These are phyloP conservation scores for Sesia apiformis DNA, from an alignment of 2,888 invertebrate genomes.

Conservation along the genomic window DNA sequence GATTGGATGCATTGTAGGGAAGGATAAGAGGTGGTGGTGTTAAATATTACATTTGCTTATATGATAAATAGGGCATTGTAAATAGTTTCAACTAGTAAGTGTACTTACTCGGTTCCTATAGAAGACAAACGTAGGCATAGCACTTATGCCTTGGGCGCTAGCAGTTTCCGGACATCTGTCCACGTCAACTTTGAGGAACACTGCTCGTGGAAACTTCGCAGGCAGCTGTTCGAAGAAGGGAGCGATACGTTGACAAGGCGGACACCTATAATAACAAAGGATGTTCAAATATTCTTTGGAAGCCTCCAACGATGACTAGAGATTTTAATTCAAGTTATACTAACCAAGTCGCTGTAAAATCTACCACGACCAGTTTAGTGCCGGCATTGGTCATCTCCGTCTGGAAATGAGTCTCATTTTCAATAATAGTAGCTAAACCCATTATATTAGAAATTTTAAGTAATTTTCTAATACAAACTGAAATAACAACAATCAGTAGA, in stretches of 20 bases:
- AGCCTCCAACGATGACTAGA: constrained; percentile 42
- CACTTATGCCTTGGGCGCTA: constrained; percentile 88
- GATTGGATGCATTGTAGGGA: background rate
- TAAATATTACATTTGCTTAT: too few species aligned
- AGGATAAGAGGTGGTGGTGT: background rate
- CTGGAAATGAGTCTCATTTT: constrained; percentile 88
- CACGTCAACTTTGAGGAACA: constrained; percentile 96
- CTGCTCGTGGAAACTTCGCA: constrained; percentile 88
- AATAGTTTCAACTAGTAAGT: background rate
- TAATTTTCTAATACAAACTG: constrained; percentile 13
- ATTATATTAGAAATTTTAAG: constrained; percentile 36
- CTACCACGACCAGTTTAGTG: constrained; percentile 92
- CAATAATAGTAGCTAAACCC: constrained; percentile 78
- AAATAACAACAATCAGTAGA: constrained; percentile 3
- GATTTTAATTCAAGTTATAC: constrained; percentile 39
- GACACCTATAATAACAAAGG: constrained; percentile 82
- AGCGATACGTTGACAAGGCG: constrained; percentile 95
- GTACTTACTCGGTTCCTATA: constrained; percentile 84
- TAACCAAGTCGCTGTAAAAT: constrained; percentile 96
- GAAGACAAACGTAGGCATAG: constrained; percentile 99
- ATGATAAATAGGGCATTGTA: background rate
- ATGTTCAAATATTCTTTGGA: constrained; percentile 4
- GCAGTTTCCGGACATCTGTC: constrained; percentile 95
- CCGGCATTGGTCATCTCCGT: constrained; percentile 89
- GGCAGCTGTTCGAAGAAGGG: constrained; percentile 94